Percentiles rank a stretch among this genome's conserved stretches.
phyloP scores from a whole-genome alignment of 2,113 vertebrate species.

The Pseudolaguvia tuberculata region DNA sequence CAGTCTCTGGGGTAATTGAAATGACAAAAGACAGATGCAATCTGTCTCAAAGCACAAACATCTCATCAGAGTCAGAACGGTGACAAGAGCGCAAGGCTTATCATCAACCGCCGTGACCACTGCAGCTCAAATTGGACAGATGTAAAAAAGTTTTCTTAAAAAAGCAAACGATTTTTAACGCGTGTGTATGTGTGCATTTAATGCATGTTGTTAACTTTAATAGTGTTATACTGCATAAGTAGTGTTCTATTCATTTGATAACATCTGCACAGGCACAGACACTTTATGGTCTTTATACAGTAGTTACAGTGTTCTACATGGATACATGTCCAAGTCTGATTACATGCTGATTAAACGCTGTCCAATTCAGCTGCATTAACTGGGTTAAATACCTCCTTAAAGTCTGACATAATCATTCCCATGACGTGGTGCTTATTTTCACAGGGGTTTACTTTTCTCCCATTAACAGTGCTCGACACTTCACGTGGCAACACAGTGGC shows the following conservation, averaged over 20 bases:
- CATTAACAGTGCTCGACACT: no score
- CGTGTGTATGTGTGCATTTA: background rate
- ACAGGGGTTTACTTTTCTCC: no score
- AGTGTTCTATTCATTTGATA: background rate
- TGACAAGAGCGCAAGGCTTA: slow-evolving; percentile 35
- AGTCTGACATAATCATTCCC: no score
- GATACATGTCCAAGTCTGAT: slow-evolving; percentile 7
- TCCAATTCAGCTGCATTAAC: no score
- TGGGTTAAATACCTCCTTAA: no score
- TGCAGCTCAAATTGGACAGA: slow-evolving; percentile 8
- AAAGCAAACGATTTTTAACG: background rate
- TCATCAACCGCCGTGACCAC: slow-evolving; percentile 33
- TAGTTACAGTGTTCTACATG: background rate
- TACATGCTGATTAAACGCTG: slow-evolving; percentile 13
- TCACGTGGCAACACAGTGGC: no score
- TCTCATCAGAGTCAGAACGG: slow-evolving; percentile 44
- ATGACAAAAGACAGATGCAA: slow-evolving; percentile 48
- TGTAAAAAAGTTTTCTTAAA: background rate
- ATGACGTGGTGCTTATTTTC: no score
- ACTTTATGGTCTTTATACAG: background rate
- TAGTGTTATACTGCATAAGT: background rate
- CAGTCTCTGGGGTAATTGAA: slow-evolving; percentile 46
- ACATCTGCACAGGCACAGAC: background rate
- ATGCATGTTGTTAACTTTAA: background rate
- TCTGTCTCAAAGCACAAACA: slow-evolving; percentile 49